These are phyloP conservation scores for Onychomys arenicola DNA, from an alignment of 2,797 vertebrate species.

Conservation along the genomic window DNA sequence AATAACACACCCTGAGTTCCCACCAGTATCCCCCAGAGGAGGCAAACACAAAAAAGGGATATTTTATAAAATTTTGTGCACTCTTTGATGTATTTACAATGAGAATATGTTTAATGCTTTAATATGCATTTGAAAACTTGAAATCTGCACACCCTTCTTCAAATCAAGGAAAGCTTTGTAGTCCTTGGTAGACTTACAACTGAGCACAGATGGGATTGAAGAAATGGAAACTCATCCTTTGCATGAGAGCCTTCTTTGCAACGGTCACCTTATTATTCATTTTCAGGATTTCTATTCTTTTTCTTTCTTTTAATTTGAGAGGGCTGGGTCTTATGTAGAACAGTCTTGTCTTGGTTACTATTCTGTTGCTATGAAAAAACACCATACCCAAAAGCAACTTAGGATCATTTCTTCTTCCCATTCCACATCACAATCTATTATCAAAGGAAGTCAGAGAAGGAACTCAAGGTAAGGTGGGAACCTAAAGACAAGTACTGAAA, in stretches of 20 bases:
- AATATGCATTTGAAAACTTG: background rate
- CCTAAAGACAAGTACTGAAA: background rate
- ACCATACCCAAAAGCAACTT: background rate
- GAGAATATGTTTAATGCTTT: background rate
- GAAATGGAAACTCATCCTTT: background rate
- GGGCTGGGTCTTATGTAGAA: no score
- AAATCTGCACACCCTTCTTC: background rate
- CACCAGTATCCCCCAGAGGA: background rate
- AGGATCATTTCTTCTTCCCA: background rate
- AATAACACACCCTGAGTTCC: fast-evolving
- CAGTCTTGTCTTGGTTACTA: background rate
- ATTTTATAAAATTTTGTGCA: background rate
- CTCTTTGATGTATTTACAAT: background rate
- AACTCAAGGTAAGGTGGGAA: background rate
- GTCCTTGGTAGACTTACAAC: background rate
- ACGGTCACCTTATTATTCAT: background rate
- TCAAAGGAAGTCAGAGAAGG: background rate
- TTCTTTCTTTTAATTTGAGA: background rate
- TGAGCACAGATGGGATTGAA: background rate
- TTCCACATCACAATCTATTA: background rate
- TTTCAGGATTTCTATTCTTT: background rate
- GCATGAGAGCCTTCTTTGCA: background rate
- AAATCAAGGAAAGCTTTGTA: background rate
- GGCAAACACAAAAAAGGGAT: background rate
- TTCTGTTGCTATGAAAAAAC: background rate